These are phyloP conservation scores for Toxostoma redivivum DNA, from an alignment of 2,113 vertebrate genomes.

Conservation along the genomic window DNA sequence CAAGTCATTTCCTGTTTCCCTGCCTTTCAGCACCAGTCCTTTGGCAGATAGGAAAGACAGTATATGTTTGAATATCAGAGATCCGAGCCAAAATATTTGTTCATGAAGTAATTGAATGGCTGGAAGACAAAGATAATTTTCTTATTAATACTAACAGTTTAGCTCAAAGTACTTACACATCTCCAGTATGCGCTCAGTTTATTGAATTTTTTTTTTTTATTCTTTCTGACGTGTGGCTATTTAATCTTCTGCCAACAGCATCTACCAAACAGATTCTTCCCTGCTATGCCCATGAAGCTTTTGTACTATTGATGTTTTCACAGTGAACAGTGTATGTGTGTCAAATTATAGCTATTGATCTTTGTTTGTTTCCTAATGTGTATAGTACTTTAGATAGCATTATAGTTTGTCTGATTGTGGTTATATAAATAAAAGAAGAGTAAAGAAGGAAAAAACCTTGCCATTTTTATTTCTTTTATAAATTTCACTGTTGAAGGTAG, in stretches of 20 bases:
- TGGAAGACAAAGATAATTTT: slow-evolving; percentile 72
- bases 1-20: slow-evolving; percentile 47
- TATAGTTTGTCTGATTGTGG: slow-evolving; percentile 52
- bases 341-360: slow-evolving; percentile 78
- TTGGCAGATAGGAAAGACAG: slow-evolving; percentile 31
- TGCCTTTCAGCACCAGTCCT: slow-evolving; percentile 23
- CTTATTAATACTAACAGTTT: slow-evolving; percentile 66
- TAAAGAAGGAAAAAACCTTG: neutral
- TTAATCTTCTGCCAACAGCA: slow-evolving; percentile 73
- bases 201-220: slow-evolving; percentile 43
- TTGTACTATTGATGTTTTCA: slow-evolving; percentile 74
- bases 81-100: slow-evolving; percentile 63
- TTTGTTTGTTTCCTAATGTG: slow-evolving; percentile 70
- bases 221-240: slow-evolving; percentile 62
- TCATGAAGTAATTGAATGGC: slow-evolving; percentile 60
- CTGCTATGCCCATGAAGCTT: slow-evolving; percentile 63
- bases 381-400: slow-evolving; percentile 63
- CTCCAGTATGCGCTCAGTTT: slow-evolving; percentile 50
- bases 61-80: slow-evolving; percentile 52
- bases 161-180: slow-evolving; percentile 56
- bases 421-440: slow-evolving; percentile 59
- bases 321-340: slow-evolving; percentile 55
- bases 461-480: slow-evolving; percentile 35
- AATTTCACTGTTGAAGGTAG: slow-evolving; percentile 41
- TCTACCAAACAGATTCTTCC: slow-evolving; percentile 63